Percentiles rank a stretch among this genome's conserved stretches.
Conservation (phyloP, 2,888 invertebrate genomes). For the Ormia ochracea region DNA sequence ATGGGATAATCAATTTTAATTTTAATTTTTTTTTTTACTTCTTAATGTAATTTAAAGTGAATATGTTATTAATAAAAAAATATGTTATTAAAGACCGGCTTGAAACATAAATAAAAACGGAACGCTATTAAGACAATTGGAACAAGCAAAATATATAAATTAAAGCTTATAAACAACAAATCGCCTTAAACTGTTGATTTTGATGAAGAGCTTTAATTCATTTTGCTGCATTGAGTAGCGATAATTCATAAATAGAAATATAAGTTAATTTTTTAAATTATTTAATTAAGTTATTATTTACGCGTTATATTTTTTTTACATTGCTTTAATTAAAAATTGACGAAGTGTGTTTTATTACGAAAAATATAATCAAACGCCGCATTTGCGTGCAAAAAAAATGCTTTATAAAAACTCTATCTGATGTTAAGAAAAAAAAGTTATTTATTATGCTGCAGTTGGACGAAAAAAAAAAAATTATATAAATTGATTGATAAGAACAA, state of each 20-base stretch:
- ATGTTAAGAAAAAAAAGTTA: constrained; percentile 37
- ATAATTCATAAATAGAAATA: background rate
- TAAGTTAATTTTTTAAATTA: constrained; percentile 61
- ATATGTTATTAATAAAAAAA: constrained; percentile 40
- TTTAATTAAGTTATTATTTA: constrained; percentile 50
- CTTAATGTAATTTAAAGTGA: constrained; percentile 57
- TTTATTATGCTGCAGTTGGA: constrained; percentile 28
- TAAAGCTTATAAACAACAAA: background rate
- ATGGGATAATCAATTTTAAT: constrained; percentile 56
- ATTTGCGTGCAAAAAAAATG: constrained; percentile 63
- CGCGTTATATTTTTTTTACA: constrained; percentile 47
- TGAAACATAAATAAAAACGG: constrained; percentile 17
- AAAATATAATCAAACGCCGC: constrained; percentile 65
- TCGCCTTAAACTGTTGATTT: background rate
- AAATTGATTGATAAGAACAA: constrained; percentile 32
- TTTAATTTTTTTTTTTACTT: constrained; percentile 15
- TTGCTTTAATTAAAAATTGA: constrained; percentile 70
- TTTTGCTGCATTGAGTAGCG: constrained; percentile 19
- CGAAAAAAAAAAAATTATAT: constrained; percentile 35
- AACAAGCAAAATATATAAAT: background rate
- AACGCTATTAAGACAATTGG: constrained; percentile 21
- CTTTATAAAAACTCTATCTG: constrained; percentile 28
- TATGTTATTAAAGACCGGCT: constrained; percentile 19
- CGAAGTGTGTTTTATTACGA: constrained; percentile 72
- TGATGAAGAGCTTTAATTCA: background rate